A percentile compares a stretch with the other conserved stretches of the same genome.
These are phyloP conservation scores for Manis crassicaudata DNA, from an alignment of 2,797 vertebrate species.

Conservation along the genomic window DNA sequence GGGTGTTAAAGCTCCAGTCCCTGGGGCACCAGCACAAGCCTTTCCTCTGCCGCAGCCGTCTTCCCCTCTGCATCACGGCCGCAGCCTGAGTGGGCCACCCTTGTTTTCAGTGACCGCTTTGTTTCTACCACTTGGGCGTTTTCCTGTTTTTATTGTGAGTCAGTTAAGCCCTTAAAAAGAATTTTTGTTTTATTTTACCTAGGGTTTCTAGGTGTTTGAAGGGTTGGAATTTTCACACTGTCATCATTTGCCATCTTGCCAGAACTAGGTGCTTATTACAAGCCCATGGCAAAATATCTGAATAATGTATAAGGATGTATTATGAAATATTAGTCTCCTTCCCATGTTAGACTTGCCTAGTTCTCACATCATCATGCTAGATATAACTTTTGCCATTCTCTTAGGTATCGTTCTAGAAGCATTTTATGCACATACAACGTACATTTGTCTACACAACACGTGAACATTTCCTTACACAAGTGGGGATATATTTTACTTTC, in stretches of 20 bases:
- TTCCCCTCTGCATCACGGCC: not conserved
- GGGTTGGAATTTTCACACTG: not conserved
- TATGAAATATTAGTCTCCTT: slow-evolving; percentile 17
- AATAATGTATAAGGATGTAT: not conserved
- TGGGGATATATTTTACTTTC: not conserved
- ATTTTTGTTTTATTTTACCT: not conserved
- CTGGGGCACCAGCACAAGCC: not conserved
- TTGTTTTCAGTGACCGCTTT: not conserved
- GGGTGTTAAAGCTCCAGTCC: not conserved
- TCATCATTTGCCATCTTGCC: not conserved
- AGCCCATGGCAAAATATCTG: not conserved
- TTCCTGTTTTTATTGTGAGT: not conserved
- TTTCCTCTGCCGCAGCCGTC: not conserved
- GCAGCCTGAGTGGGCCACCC: not conserved
- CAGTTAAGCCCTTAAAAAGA: not conserved
- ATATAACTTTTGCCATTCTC: not conserved
- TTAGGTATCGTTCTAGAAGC: slow-evolving; percentile 3
- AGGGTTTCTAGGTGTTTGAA: slow-evolving; percentile 20
- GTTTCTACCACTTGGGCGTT: not conserved
- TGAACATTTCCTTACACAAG: not conserved
- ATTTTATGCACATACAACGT: not conserved
- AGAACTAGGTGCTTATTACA: not conserved
- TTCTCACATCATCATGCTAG: not conserved
- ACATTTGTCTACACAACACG: not conserved
- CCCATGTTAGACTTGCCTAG: not conserved